A percentile compares a stretch with the other conserved stretches of the same genome.
Conservation (phyloP, 2,797 vertebrate species). For the Takifugu ocellatus region DNA sequence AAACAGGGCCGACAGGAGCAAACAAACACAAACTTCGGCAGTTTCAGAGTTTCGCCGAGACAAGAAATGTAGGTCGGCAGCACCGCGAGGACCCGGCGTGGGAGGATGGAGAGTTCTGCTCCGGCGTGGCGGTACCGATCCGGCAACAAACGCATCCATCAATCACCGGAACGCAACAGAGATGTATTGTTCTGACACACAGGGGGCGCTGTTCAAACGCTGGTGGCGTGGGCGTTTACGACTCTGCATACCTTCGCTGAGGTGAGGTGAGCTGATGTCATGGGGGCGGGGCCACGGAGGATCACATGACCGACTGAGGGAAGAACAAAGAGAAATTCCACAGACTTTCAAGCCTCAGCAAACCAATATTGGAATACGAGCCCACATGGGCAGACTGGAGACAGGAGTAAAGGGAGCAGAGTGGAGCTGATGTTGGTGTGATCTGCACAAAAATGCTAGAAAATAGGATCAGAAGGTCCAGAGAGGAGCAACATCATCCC, state of each 20-base stretch:
- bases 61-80: too few species aligned
- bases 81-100: too few species aligned
- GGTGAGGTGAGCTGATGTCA: constrained; percentile 14
- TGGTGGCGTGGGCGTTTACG: constrained; percentile 30
- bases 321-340: not conserved
- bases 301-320: not conserved
- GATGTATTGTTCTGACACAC: constrained; percentile 35
- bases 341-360: too few species aligned
- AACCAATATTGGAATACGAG: too few species aligned
- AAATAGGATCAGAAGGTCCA: too few species aligned
- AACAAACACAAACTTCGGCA: constrained; percentile 5
- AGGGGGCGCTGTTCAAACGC: constrained; percentile 23
- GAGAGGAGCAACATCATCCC: too few species aligned
- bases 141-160: constrained; percentile 47
- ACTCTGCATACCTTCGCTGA: constrained; percentile 29
- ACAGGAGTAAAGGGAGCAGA: too few species aligned
- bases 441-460: too few species aligned
- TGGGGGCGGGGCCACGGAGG: constrained; percentile 18
- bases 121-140: constrained; percentile 41
- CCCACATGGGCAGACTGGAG: too few species aligned
- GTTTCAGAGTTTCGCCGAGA: not conserved
- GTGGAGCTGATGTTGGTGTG: too few species aligned
- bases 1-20: constrained; percentile 1
- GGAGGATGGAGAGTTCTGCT: constrained; percentile 4
- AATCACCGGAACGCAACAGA: constrained; percentile 26